Evolutionary conservation across 2,888 invertebrate species (phyloP), one percentile per base, ranked within the genome.

Genomic region (Tridacna gigas): DNA sequence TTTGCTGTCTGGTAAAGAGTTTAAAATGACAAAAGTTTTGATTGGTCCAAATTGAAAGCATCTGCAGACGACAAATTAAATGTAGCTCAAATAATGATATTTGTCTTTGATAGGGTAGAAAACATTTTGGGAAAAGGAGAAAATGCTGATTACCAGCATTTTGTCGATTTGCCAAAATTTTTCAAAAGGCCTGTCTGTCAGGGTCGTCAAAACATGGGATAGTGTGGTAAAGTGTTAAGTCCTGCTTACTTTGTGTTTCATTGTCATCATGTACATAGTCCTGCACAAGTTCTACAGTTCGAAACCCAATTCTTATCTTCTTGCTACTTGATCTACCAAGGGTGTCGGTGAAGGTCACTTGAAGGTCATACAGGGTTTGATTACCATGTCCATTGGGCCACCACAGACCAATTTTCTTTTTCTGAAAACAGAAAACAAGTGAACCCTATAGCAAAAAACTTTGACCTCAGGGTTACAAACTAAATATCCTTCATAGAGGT

Each of bases 301-400:
- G 96, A 93, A 99, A 99, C 2, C 98, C 99, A 88, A 99, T 96
- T 87, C 95, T 96, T 18, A 97, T 91, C n/a, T 95, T 95, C 93
- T 96, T 96, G 13, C 75, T 83, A n/a, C 89, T 83, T 80, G 87
- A 83, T 26, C 90, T 90, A 18, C 86, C 88, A 47, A 73, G 66
- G 7, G 25, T 47, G 65, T 88, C 86, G 7, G 86, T 80, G 67
- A 88, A 91, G 37, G 98, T 95, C 18, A 91, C 90, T 25, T 87
- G 82, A 12, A 93, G 77, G 20, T 86, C 86, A 79, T 99, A 99
- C 5, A 99, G 95, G 0, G 96, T 96, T 93, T 97, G 98, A 0
- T 89, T 85, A 12, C 95, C 95, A 86, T 94, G 92, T 28, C 98
- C 99, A 95, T 98, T 98, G 0, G 99, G 99, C 99, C 99, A 99